phyloP scores from a whole-genome alignment of 2,888 invertebrate genomes.

The Hirtodrosophila histrioides region DNA sequence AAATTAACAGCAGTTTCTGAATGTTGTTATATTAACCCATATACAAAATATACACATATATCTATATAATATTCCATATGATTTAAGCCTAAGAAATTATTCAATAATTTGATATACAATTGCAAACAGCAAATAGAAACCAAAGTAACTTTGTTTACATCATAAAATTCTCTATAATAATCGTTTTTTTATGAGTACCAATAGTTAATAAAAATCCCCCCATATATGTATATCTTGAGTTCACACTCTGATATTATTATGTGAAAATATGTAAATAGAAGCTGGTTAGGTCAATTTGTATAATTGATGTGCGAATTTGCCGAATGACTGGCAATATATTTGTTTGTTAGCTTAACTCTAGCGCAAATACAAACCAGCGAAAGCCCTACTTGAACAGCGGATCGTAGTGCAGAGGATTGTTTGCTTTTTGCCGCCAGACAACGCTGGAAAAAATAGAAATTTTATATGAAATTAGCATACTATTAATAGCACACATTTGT shows the following conservation, averaged over 20 bases:
- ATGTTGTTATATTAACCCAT: slow-evolving; percentile 14
- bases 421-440: slow-evolving; percentile 61
- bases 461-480: slow-evolving; percentile 2
- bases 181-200: not conserved
- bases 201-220: slow-evolving; percentile 18
- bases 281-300: slow-evolving; percentile 18
- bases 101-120: not conserved
- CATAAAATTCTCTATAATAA: not conserved
- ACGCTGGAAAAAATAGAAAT: slow-evolving; percentile 48
- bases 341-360: not conserved
- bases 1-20: slow-evolving; percentile 35
- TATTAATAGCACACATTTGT: slow-evolving; percentile 7
- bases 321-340: slow-evolving; percentile 24
- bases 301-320: slow-evolving; percentile 43
- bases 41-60: not conserved
- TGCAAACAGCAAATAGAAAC: not conserved
- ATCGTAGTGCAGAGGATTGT: slow-evolving; percentile 54
- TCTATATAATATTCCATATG: no score
- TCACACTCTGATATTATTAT: slow-evolving; percentile 36
- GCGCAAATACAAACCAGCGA: no score
- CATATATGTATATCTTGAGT: not conserved
- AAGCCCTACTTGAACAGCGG: slow-evolving; percentile 55
- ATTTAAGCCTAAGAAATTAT: not conserved
- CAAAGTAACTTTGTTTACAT: not conserved
- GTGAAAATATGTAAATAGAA: slow-evolving; percentile 23